Evolutionary conservation across 2,797 vertebrate species (phyloP).

Genomic region (Trachops cirrhosus): DNA sequence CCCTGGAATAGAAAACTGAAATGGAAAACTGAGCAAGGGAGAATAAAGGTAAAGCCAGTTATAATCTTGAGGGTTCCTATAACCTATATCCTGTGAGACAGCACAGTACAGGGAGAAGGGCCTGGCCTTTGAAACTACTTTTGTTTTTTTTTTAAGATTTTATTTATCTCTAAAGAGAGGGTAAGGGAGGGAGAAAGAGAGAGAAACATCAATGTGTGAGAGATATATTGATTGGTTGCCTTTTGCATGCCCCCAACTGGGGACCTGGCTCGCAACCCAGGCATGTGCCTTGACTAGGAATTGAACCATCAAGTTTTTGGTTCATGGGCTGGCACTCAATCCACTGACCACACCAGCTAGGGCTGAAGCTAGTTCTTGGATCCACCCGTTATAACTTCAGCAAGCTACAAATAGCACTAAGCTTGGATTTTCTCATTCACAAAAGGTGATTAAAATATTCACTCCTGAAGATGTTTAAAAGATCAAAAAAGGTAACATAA

Average conservation of each 20-base stretch:
- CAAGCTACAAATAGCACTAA: neutral
- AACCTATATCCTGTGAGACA: neutral
- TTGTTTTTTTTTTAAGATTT: neutral
- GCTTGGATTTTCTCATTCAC: neutral
- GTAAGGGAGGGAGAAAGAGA: no score
- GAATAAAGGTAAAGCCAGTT: neutral
- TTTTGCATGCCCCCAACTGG: no score
- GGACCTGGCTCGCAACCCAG: no score
- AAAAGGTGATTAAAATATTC: neutral
- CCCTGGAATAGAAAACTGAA: neutral
- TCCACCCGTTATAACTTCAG: neutral
- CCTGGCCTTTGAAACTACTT: neutral
- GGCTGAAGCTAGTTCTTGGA: neutral
- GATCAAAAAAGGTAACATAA: conserved; percentile 20
- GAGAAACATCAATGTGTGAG: no score
- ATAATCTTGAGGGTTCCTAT: neutral
- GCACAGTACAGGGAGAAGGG: neutral
- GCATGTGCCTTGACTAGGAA: no score
- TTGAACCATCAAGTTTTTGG: no score
- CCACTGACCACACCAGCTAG: no score
- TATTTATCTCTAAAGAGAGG: no score
- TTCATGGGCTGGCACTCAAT: no score
- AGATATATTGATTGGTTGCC: no score
- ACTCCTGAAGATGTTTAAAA: neutral
- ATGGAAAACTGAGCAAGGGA: neutral